Percentiles rank a stretch among this genome's conserved stretches.
These are phyloP conservation scores for Paraescarpia echinospica DNA, from an alignment of 1,140 invertebrate genomes.

Conservation along the genomic window DNA sequence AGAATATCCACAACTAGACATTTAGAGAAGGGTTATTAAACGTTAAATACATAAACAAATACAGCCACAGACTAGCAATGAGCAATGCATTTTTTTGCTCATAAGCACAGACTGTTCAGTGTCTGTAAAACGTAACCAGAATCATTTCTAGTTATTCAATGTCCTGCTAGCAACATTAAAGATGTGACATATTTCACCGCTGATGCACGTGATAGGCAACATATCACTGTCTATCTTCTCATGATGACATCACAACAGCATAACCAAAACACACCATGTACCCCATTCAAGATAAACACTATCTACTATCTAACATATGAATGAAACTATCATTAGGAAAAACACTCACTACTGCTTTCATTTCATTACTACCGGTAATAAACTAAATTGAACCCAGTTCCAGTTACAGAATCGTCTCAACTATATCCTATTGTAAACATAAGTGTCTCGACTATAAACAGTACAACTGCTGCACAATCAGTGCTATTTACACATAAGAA, in stretches of 20 bases:
- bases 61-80: not conserved
- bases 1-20: not conserved
- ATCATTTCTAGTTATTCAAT: not conserved
- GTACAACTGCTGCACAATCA: not conserved
- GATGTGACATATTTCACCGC: not conserved
- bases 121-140: not conserved
- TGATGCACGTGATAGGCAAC: not conserved
- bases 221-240: not conserved
- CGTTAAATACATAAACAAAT: not conserved
- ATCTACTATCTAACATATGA: not conserved
- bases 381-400: not conserved
- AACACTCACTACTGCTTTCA: not conserved
- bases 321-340: not conserved
- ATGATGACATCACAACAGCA: not conserved
- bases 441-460: not conserved
- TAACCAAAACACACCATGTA: not conserved
- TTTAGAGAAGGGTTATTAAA: not conserved
- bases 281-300: not conserved
- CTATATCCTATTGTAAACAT: not conserved
- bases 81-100: not conserved
- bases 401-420: not conserved
- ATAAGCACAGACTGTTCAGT: not conserved
- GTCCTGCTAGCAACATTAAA: not conserved
- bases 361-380: not conserved
- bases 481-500: not conserved